phyloP scores from a whole-genome alignment of 2,113 vertebrate species.

The Galemys pyrenaicus region DNA sequence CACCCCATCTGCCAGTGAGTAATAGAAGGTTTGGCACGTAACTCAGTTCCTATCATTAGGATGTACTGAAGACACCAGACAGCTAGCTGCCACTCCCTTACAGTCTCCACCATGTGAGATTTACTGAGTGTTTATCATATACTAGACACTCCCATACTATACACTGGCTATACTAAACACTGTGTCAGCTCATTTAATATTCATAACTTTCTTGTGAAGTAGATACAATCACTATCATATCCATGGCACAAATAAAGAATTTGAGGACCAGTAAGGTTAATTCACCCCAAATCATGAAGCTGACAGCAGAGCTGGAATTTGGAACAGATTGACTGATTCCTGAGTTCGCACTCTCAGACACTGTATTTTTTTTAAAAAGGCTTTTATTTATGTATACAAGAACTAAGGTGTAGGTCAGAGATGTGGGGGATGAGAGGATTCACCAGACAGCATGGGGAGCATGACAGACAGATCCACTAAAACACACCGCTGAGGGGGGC shows the following conservation, averaged over 20 bases:
- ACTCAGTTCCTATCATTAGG: not conserved
- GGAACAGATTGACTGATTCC: not conserved
- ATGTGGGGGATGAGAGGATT: too few species aligned
- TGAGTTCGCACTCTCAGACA: not conserved
- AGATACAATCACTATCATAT: not conserved
- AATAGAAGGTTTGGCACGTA: not conserved
- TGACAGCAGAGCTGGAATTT: not conserved
- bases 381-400: too few species aligned
- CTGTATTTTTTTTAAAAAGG: too few species aligned
- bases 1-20: not conserved
- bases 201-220: not conserved
- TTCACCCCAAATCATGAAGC: not conserved
- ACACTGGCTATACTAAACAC: not conserved
- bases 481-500: too few species aligned
- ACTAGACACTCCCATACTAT: not conserved
- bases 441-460: too few species aligned
- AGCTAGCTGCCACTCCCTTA: not conserved
- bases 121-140: not conserved
- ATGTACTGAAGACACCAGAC: not conserved
- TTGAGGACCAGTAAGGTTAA: not conserved
- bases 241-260: not conserved
- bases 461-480: too few species aligned
- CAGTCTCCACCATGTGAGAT: not conserved
- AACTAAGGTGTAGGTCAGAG: too few species aligned
- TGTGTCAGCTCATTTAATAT: not conserved